phyloP scores from a whole-genome alignment of 2,888 invertebrate species.

The Brachycybe producta region DNA sequence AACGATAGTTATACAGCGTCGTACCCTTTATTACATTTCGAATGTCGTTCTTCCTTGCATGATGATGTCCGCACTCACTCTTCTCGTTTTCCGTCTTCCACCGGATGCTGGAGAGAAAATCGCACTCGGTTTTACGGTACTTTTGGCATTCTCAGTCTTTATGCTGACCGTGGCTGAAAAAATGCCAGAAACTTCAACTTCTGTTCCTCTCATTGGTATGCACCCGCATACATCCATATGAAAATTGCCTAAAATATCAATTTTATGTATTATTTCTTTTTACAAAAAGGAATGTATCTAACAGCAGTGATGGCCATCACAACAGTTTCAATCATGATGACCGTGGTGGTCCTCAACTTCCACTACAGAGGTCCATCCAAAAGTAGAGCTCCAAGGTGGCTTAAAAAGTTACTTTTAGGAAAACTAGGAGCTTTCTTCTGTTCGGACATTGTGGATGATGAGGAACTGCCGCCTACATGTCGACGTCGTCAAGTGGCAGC shows the following conservation, averaged over 20 bases:
- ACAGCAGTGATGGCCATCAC: constrained; percentile 12
- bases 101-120: constrained; percentile 8
- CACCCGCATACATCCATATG: neutral
- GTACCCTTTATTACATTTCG: constrained; percentile 42
- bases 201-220: constrained; percentile 6
- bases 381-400: constrained; percentile 4
- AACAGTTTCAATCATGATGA: constrained; percentile 9
- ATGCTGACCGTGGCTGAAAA: constrained; percentile 3
- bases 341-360: constrained; percentile 11
- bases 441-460: constrained; percentile 7
- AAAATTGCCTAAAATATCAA: neutral
- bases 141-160: constrained; percentile 1
- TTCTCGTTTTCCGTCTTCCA: constrained; percentile 5
- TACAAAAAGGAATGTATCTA: constrained; percentile 6
- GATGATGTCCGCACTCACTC: constrained; percentile 28
- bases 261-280: neutral
- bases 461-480: neutral
- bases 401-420: neutral
- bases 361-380: constrained; percentile 10
- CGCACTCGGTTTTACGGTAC: constrained; percentile 5
- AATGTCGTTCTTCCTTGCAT: constrained; percentile 42
- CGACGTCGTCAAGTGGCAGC: too few species aligned
- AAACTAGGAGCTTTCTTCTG: constrained; percentile 7
- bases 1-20: constrained; percentile 37
- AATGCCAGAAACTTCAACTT: constrained; percentile 7